phyloP scores from a whole-genome alignment of 2,797 vertebrate species.

The Malacoraja senta region DNA sequence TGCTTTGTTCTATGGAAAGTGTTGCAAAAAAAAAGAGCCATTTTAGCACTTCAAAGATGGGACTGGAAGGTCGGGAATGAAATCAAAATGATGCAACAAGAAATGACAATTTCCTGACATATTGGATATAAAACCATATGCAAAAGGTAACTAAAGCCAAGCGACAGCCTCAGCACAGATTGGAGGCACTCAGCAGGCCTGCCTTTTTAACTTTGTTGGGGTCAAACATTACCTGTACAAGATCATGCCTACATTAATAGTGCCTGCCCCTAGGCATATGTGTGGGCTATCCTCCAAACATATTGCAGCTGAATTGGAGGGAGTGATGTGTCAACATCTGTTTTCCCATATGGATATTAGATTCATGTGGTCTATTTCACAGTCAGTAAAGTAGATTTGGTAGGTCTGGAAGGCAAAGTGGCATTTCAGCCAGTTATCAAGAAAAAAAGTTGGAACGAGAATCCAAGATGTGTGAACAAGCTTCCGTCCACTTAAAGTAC shows the following conservation, averaged over 20 bases:
- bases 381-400: background rate
- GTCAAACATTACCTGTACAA: background rate
- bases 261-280: conserved; percentile 13
- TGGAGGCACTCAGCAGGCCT: background rate
- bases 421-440: background rate
- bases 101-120: background rate
- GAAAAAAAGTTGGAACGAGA: background rate
- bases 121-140: background rate
- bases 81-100: background rate
- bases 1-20: background rate
- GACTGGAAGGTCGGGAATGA: background rate
- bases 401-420: conserved; percentile 19
- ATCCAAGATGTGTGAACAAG: background rate
- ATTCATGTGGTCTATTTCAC: background rate
- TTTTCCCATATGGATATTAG: conserved; percentile 35
- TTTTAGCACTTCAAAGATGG: background rate
- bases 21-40: background rate
- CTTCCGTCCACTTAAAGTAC: background rate
- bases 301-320: conserved; percentile 12
- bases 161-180: background rate
- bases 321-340: conserved; percentile 24
- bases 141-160: background rate
- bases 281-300: background rate
- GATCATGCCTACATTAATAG: background rate
- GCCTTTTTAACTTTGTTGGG: conserved; percentile 25